phyloP scores from a whole-genome alignment of 2,113 vertebrate genomes.

The Ceyx melanurus region DNA sequence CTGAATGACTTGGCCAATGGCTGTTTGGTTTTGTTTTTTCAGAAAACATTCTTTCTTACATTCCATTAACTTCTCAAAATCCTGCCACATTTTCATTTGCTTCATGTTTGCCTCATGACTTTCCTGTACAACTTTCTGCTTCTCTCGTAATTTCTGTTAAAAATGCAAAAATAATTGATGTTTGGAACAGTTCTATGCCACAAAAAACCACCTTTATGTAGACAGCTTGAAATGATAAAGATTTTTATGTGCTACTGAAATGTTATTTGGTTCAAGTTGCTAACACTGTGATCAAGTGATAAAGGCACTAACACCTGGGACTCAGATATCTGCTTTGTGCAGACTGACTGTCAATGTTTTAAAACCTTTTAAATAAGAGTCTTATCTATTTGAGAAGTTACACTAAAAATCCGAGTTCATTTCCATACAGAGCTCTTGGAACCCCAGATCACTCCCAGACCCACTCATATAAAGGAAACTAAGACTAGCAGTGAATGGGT shows the following conservation, averaged over 20 bases:
- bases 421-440: not conserved
- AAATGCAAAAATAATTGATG: not conserved
- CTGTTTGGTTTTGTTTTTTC: conserved; percentile 84
- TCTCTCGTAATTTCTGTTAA: conserved; percentile 90
- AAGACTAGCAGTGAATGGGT: not conserved
- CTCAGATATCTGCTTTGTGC: not conserved
- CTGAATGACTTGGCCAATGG: conserved; percentile 91
- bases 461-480: not conserved
- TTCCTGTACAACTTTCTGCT: conserved; percentile 90
- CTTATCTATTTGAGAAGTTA: not conserved
- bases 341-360: not conserved
- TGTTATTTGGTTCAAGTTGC: not conserved
- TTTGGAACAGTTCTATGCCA: not conserved
- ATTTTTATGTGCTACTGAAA: not conserved
- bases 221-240: not conserved
- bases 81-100: conserved; percentile 95
- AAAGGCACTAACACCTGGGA: not conserved
- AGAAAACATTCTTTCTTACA: conserved; percentile 93
- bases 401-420: not conserved
- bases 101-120: conserved; percentile 91
- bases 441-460: not conserved
- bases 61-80: conserved; percentile 89
- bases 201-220: not conserved
- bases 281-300: not conserved
- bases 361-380: not conserved